Evolutionary conservation across 1,140 invertebrate species (phyloP).

Genomic region (Drepana arcuata): DNA sequence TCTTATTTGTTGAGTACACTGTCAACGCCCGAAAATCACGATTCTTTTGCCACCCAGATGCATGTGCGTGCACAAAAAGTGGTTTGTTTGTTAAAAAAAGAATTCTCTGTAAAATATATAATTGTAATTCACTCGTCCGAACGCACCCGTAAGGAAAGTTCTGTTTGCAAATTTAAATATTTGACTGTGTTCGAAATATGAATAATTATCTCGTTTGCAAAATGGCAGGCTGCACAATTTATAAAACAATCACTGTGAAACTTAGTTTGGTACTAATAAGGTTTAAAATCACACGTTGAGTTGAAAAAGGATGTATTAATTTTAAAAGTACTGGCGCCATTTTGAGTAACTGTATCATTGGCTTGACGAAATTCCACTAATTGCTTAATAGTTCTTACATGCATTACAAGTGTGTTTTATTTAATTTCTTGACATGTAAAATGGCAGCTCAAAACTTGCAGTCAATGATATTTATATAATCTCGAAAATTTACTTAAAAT

Average conservation of each 20-base stretch:
- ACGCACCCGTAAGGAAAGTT: slow-evolving; percentile 31
- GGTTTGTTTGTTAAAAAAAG: slow-evolving; percentile 8
- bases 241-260: background rate
- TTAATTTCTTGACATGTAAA: slow-evolving; percentile 25
- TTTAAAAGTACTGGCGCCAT: slow-evolving; percentile 30
- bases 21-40: no score
- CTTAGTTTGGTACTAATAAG: background rate
- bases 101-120: slow-evolving; percentile 16
- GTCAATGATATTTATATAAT: no score
- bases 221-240: slow-evolving; percentile 6
- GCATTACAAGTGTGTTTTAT: slow-evolving; percentile 19
- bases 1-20: no score
- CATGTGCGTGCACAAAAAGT: no score
- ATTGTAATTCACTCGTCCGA: slow-evolving; percentile 9
- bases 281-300: background rate
- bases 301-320: background rate
- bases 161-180: slow-evolving; percentile 49
- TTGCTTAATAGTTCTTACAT: slow-evolving; percentile 54
- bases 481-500: no score
- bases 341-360: slow-evolving; percentile 55
- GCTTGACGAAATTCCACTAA: slow-evolving; percentile 49
- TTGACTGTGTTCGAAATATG: slow-evolving; percentile 44
- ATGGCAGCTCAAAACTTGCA: no score
- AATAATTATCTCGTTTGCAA: slow-evolving; percentile 40
- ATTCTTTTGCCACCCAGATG: no score